phyloP scores from a whole-genome alignment of 2,797 vertebrate genomes.

The Ataeniobius toweri region DNA sequence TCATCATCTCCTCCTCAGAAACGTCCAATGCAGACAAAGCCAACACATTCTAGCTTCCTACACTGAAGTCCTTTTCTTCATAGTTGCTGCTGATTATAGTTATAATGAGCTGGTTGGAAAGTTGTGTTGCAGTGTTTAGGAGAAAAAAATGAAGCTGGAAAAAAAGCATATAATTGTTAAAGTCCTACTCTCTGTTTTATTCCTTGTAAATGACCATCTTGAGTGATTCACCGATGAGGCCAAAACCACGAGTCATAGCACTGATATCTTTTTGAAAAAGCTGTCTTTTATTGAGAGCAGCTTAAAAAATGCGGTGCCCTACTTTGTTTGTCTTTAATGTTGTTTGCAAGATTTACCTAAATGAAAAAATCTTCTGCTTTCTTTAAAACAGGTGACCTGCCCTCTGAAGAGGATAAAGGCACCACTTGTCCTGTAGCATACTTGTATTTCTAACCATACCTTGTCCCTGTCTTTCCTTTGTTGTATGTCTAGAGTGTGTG shows the following conservation, averaged over 20 bases:
- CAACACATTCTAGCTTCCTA: background rate
- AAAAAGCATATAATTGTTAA: background rate
- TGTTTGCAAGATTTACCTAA: background rate
- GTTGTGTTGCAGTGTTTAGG: background rate
- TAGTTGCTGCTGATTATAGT: background rate
- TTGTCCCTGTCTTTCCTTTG: background rate
- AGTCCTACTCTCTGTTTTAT: background rate
- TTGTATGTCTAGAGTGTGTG: background rate
- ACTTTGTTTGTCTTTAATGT: constrained; percentile 4
- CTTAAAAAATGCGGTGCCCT: background rate
- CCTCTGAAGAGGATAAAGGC: constrained; percentile 24
- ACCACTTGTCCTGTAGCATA: constrained; percentile 32
- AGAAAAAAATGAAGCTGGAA: background rate
- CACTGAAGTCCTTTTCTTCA: background rate
- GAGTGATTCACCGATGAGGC: constrained; percentile 12
- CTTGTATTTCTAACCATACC: constrained; percentile 22
- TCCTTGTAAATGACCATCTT: constrained; percentile 3
- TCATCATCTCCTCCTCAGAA: too few relatives aligned
- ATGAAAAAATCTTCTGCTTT: constrained; percentile 7
- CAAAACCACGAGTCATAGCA: constrained; percentile 6
- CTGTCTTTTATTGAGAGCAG: background rate
- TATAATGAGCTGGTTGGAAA: background rate
- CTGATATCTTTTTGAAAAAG: background rate
- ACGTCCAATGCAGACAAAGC: background rate
- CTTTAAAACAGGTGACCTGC: background rate